phyloP scores from a whole-genome alignment of 2,888 invertebrate genomes.

The Clusia tigrina region DNA sequence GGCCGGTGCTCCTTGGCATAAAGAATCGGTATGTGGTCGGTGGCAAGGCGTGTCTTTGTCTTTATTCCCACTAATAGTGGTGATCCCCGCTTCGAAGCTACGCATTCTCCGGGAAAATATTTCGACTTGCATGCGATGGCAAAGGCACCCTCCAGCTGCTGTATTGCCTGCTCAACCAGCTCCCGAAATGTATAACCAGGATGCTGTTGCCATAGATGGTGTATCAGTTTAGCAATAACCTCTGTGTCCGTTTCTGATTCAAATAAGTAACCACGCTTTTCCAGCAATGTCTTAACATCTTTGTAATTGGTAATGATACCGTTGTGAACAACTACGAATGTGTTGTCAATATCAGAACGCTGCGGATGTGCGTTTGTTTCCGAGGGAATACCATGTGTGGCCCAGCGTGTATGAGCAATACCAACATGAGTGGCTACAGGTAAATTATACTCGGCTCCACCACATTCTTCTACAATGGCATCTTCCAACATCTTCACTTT shows the following conservation, averaged over 20 bases:
- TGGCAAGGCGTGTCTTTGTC: conserved; percentile 89
- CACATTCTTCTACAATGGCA: conserved; percentile 74
- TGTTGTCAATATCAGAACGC: conserved; percentile 83
- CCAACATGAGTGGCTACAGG: conserved; percentile 87
- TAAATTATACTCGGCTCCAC: conserved; percentile 70
- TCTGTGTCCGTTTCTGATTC: conserved; percentile 99
- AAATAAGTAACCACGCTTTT: conserved; percentile 87
- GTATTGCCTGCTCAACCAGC: conserved; percentile 93
- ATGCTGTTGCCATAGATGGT: conserved; percentile 89
- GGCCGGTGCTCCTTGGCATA: conserved; percentile 76
- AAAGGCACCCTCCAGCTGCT: conserved; percentile 98
- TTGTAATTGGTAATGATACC: conserved; percentile 99
- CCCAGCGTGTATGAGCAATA: conserved; percentile 99
- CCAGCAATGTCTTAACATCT: conserved; percentile 86
- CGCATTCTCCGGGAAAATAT: conserved; percentile 95
- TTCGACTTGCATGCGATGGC: conserved; percentile 96
- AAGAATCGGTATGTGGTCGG: conserved; percentile 97
- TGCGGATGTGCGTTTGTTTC: conserved; percentile 96
- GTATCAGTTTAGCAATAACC: conserved; percentile 94
- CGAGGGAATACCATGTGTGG: conserved; percentile 96
- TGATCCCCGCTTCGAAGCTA: conserved; percentile 93
- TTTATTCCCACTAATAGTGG: conserved; percentile 97
- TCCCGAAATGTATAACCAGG: conserved; percentile 91
- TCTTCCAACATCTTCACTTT: conserved; percentile 92
- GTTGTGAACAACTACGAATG: conserved; percentile 91